Percentiles rank a stretch among this genome's conserved stretches.
Evolutionary conservation across 2,888 invertebrate genomes (phyloP).

Genomic region (Helicoverpa assulta): DNA sequence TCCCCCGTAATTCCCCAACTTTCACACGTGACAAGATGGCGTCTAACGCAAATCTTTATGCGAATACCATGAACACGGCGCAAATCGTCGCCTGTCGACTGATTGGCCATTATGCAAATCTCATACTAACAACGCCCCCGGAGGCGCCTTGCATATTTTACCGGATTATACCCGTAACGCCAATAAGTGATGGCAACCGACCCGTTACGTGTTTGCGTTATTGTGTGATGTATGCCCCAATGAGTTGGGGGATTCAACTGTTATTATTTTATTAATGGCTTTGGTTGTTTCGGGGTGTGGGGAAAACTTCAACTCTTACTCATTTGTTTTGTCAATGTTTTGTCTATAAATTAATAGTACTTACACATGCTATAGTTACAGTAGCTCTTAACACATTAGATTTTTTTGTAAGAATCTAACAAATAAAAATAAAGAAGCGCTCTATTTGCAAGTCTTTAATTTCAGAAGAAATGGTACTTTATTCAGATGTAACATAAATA

Average conservation of each 20-base stretch:
- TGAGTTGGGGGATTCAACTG: conserved; percentile 45
- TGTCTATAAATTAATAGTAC: background rate
- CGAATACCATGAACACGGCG: conserved; percentile 62
- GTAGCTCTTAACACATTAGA: too few relatives aligned
- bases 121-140: conserved; percentile 69
- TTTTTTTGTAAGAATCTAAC: too few relatives aligned
- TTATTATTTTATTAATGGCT: conserved; percentile 54
- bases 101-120: conserved; percentile 81
- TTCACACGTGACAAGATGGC: conserved; percentile 46
- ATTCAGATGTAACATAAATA: conserved; percentile 28
- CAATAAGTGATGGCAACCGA: conserved; percentile 69
- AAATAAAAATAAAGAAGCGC: too few relatives aligned
- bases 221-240: conserved; percentile 55
- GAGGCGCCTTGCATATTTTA: conserved; percentile 71
- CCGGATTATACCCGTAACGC: conserved; percentile 66
- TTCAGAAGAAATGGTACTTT: conserved; percentile 22
- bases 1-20: conserved; percentile 5
- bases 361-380: too few relatives aligned
- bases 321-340: background rate
- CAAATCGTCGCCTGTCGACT: conserved; percentile 67
- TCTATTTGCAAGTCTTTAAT: conserved; percentile 6
- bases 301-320: conserved; percentile 10
- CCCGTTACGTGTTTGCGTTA: conserved; percentile 61
- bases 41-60: conserved; percentile 55
- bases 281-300: conserved; percentile 2